Conservation (phyloP, 2,113 vertebrate species). For the Vidua chalybeata region DNA sequence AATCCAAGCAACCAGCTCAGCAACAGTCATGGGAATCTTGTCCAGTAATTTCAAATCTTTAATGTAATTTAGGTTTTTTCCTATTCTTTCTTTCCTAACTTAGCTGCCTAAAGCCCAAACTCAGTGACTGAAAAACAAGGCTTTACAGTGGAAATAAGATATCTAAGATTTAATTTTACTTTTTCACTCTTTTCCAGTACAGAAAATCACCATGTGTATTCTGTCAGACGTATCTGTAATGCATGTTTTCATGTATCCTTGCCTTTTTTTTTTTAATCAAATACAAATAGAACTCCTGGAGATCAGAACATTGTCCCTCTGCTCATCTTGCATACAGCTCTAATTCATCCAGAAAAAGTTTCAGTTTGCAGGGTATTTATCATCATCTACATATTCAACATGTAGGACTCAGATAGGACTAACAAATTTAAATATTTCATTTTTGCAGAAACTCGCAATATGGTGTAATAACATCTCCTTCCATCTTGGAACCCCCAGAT, state of each 20-base stretch:
- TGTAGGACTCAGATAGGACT: not conserved
- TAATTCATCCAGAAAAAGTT: not conserved
- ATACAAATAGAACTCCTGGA: not conserved
- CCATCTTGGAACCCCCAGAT: not conserved
- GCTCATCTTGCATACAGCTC: not conserved
- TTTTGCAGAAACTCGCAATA: not conserved
- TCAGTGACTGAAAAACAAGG: not conserved
- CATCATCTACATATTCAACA: not conserved
- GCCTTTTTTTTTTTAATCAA: not conserved
- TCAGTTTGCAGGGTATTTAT: not conserved
- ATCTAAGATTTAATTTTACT: not conserved
- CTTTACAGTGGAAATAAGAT: not conserved
- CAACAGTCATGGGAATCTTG: fast-evolving
- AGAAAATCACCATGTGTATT: not conserved
- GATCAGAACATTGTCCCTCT: not conserved
- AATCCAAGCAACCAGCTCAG: not conserved
- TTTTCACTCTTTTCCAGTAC: not conserved
- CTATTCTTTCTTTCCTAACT: not conserved
- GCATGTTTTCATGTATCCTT: not conserved
- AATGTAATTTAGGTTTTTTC: not conserved
- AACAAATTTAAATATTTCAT: not conserved
- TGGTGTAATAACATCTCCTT: not conserved
- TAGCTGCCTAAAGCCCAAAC: not conserved
- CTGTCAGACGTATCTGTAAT: not conserved
- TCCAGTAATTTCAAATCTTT: not conserved